Evolutionary conservation across 2,113 vertebrate genomes (phyloP).

Genomic region (Glaucomys volans): DNA sequence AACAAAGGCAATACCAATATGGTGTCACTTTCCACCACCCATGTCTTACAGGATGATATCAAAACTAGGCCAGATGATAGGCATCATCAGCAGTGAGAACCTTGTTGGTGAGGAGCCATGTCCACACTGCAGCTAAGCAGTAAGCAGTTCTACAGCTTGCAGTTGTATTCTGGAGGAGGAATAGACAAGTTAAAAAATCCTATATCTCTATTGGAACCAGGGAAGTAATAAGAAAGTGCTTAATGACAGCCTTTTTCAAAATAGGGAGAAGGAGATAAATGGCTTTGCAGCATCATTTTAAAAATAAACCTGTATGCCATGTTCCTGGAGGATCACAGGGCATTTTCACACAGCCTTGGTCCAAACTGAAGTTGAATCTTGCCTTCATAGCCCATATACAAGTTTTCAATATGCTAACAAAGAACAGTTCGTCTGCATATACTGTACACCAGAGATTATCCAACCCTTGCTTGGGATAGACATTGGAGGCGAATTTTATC

Average conservation of each 20-base stretch:
- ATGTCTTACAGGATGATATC: neutral
- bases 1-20: neutral
- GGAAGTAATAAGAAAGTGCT: neutral
- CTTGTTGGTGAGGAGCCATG: neutral
- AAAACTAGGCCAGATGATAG: neutral
- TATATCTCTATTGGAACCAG: neutral
- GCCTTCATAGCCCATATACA: neutral
- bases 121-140: neutral
- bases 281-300: neutral
- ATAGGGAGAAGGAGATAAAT: neutral
- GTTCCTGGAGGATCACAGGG: neutral
- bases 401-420: neutral
- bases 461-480: neutral
- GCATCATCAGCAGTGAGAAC: neutral
- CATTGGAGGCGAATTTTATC: neutral
- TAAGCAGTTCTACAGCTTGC: neutral
- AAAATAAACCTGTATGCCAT: neutral
- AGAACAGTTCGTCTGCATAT: neutral
- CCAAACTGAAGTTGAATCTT: neutral
- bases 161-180: neutral
- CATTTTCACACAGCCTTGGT: neutral
- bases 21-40: neutral
- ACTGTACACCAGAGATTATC: neutral
- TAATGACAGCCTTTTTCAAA: neutral
- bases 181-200: neutral